Evolutionary conservation across 2,797 vertebrate genomes (phyloP), one percentile per base, ranked within the genome.

Genomic region (Pempheris klunzingeri): DNA sequence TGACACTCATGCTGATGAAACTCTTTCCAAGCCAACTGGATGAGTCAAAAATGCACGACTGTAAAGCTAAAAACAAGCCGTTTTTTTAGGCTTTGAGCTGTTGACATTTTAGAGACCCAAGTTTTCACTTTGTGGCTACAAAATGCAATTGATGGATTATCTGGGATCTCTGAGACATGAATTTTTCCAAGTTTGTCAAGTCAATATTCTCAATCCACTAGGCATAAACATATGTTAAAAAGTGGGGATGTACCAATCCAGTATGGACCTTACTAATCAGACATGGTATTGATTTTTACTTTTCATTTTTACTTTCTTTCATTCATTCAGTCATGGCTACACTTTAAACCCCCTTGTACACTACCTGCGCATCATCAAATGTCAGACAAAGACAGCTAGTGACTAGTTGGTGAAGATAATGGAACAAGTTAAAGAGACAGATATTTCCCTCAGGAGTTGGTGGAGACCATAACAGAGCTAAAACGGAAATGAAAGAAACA

Each of bases 1-100:
- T 80, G 77, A 87, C 52, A 70, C 55, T 44, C 18, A 6, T 34
- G 44, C 46, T 71, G 67, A 79, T 78, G 52, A 79, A 85, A 80
- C 36, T 54, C 57, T 71, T 74, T 78, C 87, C 54, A 10, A 66
- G 34, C 44, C 39, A 72, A 36, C 30, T 69, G 66, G 61, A 74
- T 76, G 72, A 64, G 26, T 62, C 17, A 74, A 70, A 78, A 58
- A 73, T 44, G 44, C 36, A 46, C 2, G 4, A 63, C 20, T 52
- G 50, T 72, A 14, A 36, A 41, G 5, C 24, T 81, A 8, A 54
- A 78, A 63, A 71, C 68, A 55, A n/a, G 36, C 11, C 18, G 54
- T 55, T 41, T 30, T 38, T 60, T 76, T 14, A 36, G 43, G 18
- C n/a, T 36, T 54, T 18, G 12, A 32, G 55, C 5, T 7, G 34